Conservation (phyloP, 2,888 invertebrate genomes). For the Luffia ferchaultella region DNA sequence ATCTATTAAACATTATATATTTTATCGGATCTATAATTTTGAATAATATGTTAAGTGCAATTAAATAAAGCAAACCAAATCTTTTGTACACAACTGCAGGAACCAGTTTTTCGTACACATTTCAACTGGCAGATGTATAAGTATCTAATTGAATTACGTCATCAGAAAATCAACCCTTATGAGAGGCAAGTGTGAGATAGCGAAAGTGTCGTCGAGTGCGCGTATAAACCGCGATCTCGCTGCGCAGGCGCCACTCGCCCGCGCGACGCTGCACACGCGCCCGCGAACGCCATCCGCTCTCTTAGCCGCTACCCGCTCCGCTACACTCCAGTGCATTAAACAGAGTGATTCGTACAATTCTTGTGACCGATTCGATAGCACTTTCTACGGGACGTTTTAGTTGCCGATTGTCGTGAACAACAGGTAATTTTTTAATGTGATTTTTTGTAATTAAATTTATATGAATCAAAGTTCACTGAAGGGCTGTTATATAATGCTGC, state of each 20-base stretch:
- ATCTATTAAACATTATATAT: too few species aligned
- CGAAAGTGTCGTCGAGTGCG: constrained; percentile 39
- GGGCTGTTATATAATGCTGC: too few species aligned
- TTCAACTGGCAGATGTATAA: too few species aligned
- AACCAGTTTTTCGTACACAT: too few species aligned
- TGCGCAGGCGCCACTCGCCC: constrained; percentile 42
- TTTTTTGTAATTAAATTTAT: too few species aligned
- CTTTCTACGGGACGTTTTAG: constrained; percentile 9
- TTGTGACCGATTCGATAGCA: constrained; percentile 13
- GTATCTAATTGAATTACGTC: too few species aligned
- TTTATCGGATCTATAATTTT: too few species aligned
- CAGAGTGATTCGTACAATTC: constrained; percentile 8
- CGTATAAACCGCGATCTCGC: constrained; percentile 44
- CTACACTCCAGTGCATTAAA: constrained; percentile 9
- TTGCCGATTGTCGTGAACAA: background rate
- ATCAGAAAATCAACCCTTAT: background rate
- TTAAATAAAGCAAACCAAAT: too few species aligned
- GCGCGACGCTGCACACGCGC: constrained; percentile 31
- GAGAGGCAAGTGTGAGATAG: background rate
- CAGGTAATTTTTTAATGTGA: too few species aligned
- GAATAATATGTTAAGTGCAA: too few species aligned
- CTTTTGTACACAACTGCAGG: too few species aligned
- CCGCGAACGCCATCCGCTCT: constrained; percentile 17
- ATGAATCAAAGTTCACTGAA: too few species aligned
- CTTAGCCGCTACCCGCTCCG: constrained; percentile 9